Conservation (phyloP, 2,888 invertebrate species). For the Chironomus riparius region DNA sequence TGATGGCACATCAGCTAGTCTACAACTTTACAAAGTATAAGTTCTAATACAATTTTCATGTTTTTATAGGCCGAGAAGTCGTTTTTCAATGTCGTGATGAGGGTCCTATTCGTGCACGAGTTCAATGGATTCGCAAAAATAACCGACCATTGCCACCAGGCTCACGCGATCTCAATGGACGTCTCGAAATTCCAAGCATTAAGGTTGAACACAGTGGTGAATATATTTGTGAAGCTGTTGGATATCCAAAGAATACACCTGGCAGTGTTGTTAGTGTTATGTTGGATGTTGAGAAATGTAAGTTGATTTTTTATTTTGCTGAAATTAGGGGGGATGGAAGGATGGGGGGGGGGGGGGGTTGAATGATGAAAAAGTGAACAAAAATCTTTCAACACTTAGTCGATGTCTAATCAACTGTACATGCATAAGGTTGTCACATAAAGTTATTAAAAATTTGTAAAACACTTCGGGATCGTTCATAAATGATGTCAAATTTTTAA, state of each 20-base stretch:
- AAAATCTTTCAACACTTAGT: too few species aligned
- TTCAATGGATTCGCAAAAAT: conserved; percentile 65
- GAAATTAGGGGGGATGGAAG: too few species aligned
- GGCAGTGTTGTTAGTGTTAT: conserved; percentile 60
- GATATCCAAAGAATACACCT: conserved; percentile 51
- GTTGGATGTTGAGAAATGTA: conserved; percentile 68
- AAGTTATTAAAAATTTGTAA: too few species aligned
- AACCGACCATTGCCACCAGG: conserved; percentile 64
- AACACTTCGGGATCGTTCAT: too few species aligned
- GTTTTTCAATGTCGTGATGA: conserved; percentile 90
- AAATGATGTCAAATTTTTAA: too few species aligned
- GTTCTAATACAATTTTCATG: neutral
- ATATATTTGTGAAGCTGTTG: conserved; percentile 75
- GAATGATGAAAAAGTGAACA: too few species aligned
- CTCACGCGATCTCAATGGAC: conserved; percentile 64
- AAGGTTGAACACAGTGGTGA: conserved; percentile 64
- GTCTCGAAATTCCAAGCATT: conserved; percentile 78
- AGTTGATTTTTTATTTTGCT: conserved; percentile 45
- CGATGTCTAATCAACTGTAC: too few species aligned
- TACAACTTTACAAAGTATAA: neutral
- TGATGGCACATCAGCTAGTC: neutral
- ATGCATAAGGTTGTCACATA: too few species aligned
- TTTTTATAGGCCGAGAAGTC: conserved; percentile 69
- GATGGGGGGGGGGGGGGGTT: too few species aligned
- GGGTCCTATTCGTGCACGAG: conserved; percentile 64